phyloP scores from a whole-genome alignment of 2,113 vertebrate genomes.

The Pandion haliaetus region DNA sequence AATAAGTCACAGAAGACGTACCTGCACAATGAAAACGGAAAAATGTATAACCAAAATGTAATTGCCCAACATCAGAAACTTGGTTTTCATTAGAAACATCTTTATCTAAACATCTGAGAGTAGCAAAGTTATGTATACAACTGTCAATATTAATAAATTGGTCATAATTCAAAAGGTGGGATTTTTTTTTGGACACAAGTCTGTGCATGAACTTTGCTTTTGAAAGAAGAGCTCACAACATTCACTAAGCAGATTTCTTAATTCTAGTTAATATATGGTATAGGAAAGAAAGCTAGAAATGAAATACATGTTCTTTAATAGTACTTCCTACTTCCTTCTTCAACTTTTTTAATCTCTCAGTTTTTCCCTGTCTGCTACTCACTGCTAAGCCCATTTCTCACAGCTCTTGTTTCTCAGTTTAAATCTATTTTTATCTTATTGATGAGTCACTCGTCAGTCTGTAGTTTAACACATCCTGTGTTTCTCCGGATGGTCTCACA shows the following conservation, averaged over 20 bases:
- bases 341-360: background rate
- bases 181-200: background rate
- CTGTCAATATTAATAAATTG: background rate
- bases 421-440: slow-evolving; percentile 59
- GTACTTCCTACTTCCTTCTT: background rate
- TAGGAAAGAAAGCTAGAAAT: background rate
- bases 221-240: background rate
- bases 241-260: background rate
- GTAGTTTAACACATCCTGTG: slow-evolving; percentile 45
- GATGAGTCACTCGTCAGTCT: slow-evolving; percentile 53
- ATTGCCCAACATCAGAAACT: background rate
- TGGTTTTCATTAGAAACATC: background rate
- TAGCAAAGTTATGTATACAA: background rate
- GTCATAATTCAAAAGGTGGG: background rate
- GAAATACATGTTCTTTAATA: background rate
- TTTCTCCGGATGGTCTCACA: background rate
- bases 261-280: background rate
- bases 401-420: slow-evolving; percentile 18
- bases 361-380: background rate
- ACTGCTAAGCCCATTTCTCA: slow-evolving; percentile 10
- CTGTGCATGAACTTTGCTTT: background rate
- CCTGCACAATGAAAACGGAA: background rate
- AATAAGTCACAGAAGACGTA: background rate
- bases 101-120: background rate
- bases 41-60: background rate